A percentile compares a stretch with the other conserved stretches of the same genome.
Evolutionary conservation across 2,888 invertebrate genomes (phyloP).

Genomic region (Emmelina monodactyla): DNA sequence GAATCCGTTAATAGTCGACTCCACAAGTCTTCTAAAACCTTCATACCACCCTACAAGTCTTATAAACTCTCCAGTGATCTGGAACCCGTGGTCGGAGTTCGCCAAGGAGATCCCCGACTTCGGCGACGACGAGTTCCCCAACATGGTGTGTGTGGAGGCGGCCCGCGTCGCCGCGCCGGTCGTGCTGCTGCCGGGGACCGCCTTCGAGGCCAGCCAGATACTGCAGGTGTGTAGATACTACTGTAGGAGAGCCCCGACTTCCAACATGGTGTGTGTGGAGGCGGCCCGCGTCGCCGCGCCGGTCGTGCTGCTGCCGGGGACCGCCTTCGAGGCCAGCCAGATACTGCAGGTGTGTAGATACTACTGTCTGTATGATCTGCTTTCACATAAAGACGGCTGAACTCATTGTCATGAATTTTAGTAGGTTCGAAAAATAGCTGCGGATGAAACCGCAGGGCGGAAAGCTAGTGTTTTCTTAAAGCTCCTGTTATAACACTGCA

Average conservation of each 20-base stretch:
- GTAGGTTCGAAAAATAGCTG: too few relatives aligned
- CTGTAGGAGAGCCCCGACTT: too few relatives aligned
- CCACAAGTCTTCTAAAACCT: too few relatives aligned
- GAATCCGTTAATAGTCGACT: too few relatives aligned
- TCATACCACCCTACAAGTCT: too few relatives aligned
- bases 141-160: conserved; percentile 96
- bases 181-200: conserved; percentile 86
- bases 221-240: conserved; percentile 4
- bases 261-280: conserved; percentile 96
- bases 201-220: conserved; percentile 91
- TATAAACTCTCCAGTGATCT: conserved; percentile 82
- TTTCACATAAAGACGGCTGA: too few relatives aligned
- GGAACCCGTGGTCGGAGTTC: conserved; percentile 97
- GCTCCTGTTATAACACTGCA: too few relatives aligned
- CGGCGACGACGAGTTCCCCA: conserved; percentile 96
- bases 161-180: conserved; percentile 90
- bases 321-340: conserved; percentile 91
- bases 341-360: conserved; percentile 35
- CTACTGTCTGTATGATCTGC: too few relatives aligned
- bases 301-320: conserved; percentile 86
- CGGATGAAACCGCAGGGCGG: too few relatives aligned
- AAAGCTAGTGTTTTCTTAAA: too few relatives aligned
- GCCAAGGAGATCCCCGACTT: conserved; percentile 93
- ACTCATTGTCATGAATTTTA: too few relatives aligned
- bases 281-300: conserved; percentile 90